Evolutionary conservation across 2,797 vertebrate species (phyloP).

Genomic region (Hephaestus fuliginosus): DNA sequence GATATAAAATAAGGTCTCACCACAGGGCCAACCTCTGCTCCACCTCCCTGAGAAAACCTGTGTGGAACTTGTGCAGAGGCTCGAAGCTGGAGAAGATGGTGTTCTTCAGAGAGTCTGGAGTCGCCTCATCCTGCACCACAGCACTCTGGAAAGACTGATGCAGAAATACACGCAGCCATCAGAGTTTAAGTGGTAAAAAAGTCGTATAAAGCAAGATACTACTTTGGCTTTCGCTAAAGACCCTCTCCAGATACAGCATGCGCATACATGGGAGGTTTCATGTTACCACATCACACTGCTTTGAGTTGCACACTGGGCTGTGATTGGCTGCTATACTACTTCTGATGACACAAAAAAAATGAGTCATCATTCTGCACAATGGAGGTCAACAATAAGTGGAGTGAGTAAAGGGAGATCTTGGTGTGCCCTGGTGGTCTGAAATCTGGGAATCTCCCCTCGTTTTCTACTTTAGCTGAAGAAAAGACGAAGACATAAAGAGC

Average conservation of each 20-base stretch:
- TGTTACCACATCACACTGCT: too few species aligned
- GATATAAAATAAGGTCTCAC: conserved; percentile 83
- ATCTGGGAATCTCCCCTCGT: neutral
- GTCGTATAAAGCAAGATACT: neutral
- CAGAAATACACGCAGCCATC: conserved; percentile 32
- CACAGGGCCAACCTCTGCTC: conserved; percentile 96
- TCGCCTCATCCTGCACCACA: conserved; percentile 90
- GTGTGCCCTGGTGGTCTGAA: neutral
- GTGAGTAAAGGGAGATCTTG: neutral
- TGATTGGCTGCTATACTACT: neutral
- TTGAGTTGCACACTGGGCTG: neutral
- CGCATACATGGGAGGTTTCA: neutral
- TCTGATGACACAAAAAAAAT: neutral
- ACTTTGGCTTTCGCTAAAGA: neutral
- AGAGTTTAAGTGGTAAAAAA: neutral
- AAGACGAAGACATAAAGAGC: too few species aligned
- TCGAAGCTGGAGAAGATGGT: conserved; percentile 93
- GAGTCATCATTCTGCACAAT: neutral
- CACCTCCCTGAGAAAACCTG: conserved; percentile 95
- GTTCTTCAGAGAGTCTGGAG: conserved; percentile 91
- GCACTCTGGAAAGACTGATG: conserved; percentile 92
- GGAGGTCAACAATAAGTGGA: neutral
- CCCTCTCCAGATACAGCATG: neutral
- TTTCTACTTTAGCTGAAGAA: neutral
- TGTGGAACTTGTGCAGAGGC: conserved; percentile 96